Percentiles rank a stretch among this genome's conserved stretches.
Conservation (phyloP, 2,888 invertebrate genomes). For the Pharmacophagus antenor region DNA sequence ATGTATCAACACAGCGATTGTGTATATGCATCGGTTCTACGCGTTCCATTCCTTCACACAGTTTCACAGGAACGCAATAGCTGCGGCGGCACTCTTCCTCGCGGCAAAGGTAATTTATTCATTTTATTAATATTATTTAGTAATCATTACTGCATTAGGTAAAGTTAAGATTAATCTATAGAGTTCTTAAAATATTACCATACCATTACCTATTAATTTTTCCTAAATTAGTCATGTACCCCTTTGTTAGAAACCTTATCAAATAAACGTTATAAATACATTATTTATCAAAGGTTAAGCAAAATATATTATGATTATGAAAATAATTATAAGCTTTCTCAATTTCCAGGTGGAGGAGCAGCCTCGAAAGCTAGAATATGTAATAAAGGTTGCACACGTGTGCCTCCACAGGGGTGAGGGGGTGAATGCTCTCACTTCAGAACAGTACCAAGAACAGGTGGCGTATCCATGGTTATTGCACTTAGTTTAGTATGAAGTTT, state of each 20-base stretch:
- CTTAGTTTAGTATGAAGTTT: background rate
- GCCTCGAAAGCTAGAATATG: constrained; percentile 97
- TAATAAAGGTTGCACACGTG: constrained; percentile 94
- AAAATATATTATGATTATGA: background rate
- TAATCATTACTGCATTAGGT: too few relatives aligned
- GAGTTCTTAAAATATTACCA: too few relatives aligned
- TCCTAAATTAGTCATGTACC: too few relatives aligned
- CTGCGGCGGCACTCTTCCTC: constrained; percentile 96
- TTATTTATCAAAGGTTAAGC: too few relatives aligned
- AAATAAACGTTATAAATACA: too few relatives aligned
- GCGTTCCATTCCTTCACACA: constrained; percentile 98
- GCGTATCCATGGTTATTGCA: constrained; percentile 14
- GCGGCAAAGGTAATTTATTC: constrained; percentile 89
- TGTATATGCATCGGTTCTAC: constrained; percentile 99
- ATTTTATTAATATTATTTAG: background rate
- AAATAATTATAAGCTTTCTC: background rate
- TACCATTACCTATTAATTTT: too few relatives aligned
- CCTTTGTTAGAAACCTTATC: too few relatives aligned
- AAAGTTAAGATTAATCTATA: too few relatives aligned
- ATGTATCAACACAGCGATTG: constrained; percentile 99
- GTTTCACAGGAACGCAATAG: constrained; percentile 96
- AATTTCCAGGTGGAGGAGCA: constrained; percentile 92
- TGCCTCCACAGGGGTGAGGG: constrained; percentile 88
- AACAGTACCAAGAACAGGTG: constrained; percentile 85
- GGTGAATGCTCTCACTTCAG: constrained; percentile 85